A percentile compares a stretch with the other conserved stretches of the same genome.
Evolutionary conservation across 2,797 vertebrate species (phyloP).

Genomic region (Sciurus carolinensis): DNA sequence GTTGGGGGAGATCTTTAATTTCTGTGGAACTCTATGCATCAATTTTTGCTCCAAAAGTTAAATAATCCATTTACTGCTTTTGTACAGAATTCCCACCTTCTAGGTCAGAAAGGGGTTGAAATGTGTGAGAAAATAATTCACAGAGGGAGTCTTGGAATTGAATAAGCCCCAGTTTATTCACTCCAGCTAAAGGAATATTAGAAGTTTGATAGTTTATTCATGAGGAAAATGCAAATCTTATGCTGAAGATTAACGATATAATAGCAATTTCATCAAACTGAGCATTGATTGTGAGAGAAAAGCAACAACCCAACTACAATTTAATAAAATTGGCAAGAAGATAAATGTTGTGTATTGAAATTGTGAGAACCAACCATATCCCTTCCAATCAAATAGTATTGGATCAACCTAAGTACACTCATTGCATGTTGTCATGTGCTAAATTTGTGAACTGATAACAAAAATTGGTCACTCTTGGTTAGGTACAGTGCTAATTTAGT

Average conservation of each 20-base stretch:
- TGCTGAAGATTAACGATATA: background rate
- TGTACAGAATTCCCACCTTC: background rate
- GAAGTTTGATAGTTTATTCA: constrained; percentile 61
- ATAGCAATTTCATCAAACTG: background rate
- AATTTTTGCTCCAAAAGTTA: constrained; percentile 27
- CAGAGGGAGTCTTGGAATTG: constrained; percentile 22
- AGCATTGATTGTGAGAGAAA: constrained; percentile 53
- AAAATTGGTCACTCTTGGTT: background rate
- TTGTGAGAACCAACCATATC: background rate
- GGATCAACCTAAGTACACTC: background rate
- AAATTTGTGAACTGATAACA: background rate
- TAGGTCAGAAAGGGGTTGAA: constrained; percentile 55
- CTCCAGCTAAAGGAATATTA: constrained; percentile 52
- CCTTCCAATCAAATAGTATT: background rate
- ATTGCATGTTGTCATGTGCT: background rate
- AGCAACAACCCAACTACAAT: constrained; percentile 27
- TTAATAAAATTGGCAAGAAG: constrained; percentile 38
- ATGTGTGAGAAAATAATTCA: constrained; percentile 68
- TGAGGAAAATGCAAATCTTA: constrained; percentile 62
- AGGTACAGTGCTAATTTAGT: background rate
- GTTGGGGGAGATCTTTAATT: background rate
- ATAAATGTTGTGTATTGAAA: background rate
- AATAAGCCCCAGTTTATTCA: constrained; percentile 55
- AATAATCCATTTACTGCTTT: constrained; percentile 61
- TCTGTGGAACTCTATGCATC: background rate